Percentiles rank a stretch among this genome's conserved stretches.
Conservation (phyloP, 1,140 invertebrate genomes). For the Anoplophora glabripennis region DNA sequence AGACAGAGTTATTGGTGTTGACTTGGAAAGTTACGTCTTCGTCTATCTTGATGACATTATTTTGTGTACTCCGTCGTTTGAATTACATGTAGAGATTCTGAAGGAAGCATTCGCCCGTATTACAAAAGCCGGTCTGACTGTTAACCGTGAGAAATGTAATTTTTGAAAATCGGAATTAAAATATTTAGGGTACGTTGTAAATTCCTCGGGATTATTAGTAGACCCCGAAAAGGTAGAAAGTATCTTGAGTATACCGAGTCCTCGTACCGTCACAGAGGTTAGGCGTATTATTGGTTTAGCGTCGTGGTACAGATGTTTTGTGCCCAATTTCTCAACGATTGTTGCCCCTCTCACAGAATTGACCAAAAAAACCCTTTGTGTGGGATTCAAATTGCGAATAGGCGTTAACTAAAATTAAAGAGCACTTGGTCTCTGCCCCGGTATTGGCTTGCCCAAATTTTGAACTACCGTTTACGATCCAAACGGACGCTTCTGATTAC, state of each 20-base stretch:
- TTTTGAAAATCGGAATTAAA: conserved; percentile 37
- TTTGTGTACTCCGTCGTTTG: conserved; percentile 33
- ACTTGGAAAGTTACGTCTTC: conserved; percentile 21
- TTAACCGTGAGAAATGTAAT: conserved; percentile 40
- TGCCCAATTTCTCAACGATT: too few species aligned
- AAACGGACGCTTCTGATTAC: conserved; percentile 18
- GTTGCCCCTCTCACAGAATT: too few species aligned
- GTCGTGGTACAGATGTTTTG: too few species aligned
- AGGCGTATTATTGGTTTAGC: too few species aligned
- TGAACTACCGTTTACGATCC: conserved; percentile 17
- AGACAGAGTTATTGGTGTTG: conserved; percentile 21
- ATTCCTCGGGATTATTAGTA: conserved; percentile 36
- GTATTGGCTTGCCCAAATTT: conserved; percentile 33
- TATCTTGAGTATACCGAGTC: too few species aligned
- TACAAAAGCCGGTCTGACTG: conserved; percentile 13
- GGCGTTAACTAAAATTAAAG: too few species aligned
- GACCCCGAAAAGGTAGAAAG: conserved; percentile 47
- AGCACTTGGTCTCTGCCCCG: conserved; percentile 23
- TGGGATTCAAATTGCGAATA: too few species aligned
- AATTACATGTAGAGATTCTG: background rate
- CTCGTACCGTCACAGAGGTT: too few species aligned
- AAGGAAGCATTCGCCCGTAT: background rate
- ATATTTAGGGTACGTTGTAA: conserved; percentile 46
- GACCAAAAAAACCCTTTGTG: too few species aligned
- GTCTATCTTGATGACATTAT: conserved; percentile 44